Conservation (phyloP, 2,113 vertebrate genomes). For the Silurus glanis region DNA sequence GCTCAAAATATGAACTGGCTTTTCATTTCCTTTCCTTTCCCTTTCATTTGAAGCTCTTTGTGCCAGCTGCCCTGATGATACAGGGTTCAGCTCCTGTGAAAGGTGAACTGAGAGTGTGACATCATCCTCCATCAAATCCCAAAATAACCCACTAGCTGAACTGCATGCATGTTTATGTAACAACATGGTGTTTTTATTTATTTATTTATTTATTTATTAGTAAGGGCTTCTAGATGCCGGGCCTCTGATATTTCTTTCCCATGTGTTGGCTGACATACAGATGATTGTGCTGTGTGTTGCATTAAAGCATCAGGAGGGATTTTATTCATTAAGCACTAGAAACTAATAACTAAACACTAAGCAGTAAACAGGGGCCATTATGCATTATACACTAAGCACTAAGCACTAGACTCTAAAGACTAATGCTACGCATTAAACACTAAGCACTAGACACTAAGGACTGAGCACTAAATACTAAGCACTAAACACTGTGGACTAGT, state of each 20-base stretch:
- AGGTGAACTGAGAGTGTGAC: slow-evolving; percentile 24
- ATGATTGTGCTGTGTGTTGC: neutral
- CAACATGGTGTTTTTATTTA: neutral
- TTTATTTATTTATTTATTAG: neutral
- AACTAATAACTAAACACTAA: too few relatives aligned
- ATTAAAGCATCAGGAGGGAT: neutral
- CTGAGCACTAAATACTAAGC: too few relatives aligned
- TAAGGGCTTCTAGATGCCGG: neutral
- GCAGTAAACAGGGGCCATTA: too few relatives aligned
- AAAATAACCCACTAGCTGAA: slow-evolving; percentile 7
- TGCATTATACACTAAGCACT: too few relatives aligned
- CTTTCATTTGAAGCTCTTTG: neutral
- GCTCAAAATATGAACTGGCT: neutral
- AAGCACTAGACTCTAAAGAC: too few relatives aligned
- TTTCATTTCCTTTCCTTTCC: neutral
- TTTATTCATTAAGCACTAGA: neutral
- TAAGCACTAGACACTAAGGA: too few relatives aligned
- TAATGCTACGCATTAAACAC: too few relatives aligned
- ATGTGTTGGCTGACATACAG: neutral
- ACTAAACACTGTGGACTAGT: too few relatives aligned
- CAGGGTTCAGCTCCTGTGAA: slow-evolving; percentile 6
- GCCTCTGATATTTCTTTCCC: neutral
- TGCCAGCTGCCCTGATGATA: neutral
- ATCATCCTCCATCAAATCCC: neutral
- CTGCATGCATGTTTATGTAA: slow-evolving; percentile 14